phyloP scores from a whole-genome alignment of 2,888 invertebrate genomes.

The Bellardia bayeri region DNA sequence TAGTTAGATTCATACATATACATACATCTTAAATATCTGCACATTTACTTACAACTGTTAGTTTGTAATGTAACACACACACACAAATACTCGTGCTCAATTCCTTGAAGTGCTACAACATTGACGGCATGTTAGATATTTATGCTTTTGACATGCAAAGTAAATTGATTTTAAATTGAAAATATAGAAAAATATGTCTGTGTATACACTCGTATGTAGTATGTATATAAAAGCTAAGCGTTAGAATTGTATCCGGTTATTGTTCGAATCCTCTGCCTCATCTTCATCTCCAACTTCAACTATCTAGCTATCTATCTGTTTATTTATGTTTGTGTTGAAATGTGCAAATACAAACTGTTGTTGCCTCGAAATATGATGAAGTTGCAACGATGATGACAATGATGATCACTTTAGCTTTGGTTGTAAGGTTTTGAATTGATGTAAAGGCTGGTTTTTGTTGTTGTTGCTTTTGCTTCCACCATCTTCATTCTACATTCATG shows the following conservation, averaged over 20 bases:
- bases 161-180: constrained; percentile 81
- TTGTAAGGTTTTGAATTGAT: constrained; percentile 26
- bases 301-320: constrained; percentile 11
- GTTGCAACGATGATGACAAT: constrained; percentile 25
- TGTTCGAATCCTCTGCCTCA: not conserved
- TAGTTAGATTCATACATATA: constrained; percentile 10
- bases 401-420: constrained; percentile 43
- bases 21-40: constrained; percentile 31
- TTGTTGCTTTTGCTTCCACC: too few relatives aligned
- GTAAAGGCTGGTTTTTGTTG: constrained; percentile 6
- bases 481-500: not conserved
- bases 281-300: not conserved
- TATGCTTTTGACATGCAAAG: constrained; percentile 73
- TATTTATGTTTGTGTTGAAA: constrained; percentile 55
- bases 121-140: constrained; percentile 69
- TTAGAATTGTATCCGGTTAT: constrained; percentile 65
- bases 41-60: constrained; percentile 1
- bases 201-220: not conserved
- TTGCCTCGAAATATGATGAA: constrained; percentile 40
- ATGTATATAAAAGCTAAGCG: not conserved
- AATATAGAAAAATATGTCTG: constrained; percentile 14
- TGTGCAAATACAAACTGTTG: constrained; percentile 30
- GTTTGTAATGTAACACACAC: not conserved
- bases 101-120: constrained; percentile 67
- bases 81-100: constrained; percentile 31